These are phyloP conservation scores for Podarcis muralis DNA, from an alignment of 2,113 vertebrate species.

Conservation along the genomic window DNA sequence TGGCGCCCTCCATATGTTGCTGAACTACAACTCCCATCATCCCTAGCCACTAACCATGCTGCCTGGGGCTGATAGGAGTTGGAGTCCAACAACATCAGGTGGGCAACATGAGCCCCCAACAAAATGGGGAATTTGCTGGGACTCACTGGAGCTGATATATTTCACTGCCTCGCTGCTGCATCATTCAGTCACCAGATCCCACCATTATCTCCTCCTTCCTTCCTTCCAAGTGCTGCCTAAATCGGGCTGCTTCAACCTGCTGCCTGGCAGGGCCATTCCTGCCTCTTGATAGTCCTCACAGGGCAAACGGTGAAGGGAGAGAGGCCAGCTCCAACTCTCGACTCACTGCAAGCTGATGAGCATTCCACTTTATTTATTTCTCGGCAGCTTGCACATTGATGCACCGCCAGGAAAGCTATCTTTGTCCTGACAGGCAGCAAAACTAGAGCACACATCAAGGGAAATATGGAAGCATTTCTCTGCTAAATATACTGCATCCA, in stretches of 20 bases:
- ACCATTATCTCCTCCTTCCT: not conserved
- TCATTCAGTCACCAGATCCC: not conserved
- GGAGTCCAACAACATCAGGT: too few species aligned
- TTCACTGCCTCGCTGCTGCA: too few species aligned
- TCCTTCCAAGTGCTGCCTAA: not conserved
- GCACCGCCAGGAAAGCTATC: not conserved
- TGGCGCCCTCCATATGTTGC: too few species aligned
- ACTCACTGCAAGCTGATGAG: not conserved
- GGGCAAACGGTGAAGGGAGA: not conserved
- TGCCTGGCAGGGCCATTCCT: too few species aligned
- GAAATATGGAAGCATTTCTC: constrained; percentile 7
- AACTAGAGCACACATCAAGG: constrained; percentile 19
- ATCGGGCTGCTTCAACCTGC: not conserved
- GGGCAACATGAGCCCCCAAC: too few species aligned
- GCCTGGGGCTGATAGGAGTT: too few species aligned
- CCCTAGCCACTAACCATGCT: too few species aligned
- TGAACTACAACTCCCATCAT: too few species aligned
- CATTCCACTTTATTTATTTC: not conserved
- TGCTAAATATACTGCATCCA: not conserved
- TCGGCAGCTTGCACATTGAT: not conserved
- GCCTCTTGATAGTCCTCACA: too few species aligned
- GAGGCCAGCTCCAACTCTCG: not conserved
- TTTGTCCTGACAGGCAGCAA: constrained; percentile 4
- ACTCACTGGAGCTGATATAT: too few species aligned
- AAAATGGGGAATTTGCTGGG: too few species aligned